Base-by-base conservation (phyloP, 2,113 vertebrate species). In the Orycteropus afer region DNA sequence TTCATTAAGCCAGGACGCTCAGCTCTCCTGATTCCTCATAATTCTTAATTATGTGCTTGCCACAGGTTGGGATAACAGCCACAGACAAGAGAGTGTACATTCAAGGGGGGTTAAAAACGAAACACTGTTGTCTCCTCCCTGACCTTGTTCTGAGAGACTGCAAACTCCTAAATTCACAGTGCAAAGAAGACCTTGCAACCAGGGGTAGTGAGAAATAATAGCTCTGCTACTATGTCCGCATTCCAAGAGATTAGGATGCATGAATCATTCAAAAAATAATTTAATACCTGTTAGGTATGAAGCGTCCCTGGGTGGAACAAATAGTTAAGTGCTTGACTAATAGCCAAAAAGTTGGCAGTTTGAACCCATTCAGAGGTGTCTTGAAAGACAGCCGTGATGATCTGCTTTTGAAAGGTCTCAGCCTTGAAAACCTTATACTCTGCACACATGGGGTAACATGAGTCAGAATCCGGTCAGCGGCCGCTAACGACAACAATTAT, bases 11-110 rank as follows among this genome's bases (percentile, higher is more conserved):
- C 45, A 51, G 78, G 45, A 51, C 49, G 2, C 69, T 67, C 84
- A 77, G 91, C 51, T 76, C 22, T 67, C 76, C 27, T 15, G 57
- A 78, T 76, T 87, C 76, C 71, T 94, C 91, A 34, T 89, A 91
- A 96, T 77, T 97, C 71, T 90, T 71, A 89, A 59, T 79, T 53
- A 59, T 14, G 51, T 81, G 71, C 81, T 91, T 92, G 53, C 84
- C 57, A 11, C 78, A 37, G 12, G 76, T 79, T 73, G 91, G 25
- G 13, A 40, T 91, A 53, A 89, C 51, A 90, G 79, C 8, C 69
- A 23, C 18, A 87, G 93, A 73, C 59, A 82, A 77, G 59, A 69
- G n/a, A 45, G 42, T 79, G 42, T 29, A 55, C 25, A 15, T 65
- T 65, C 47, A 59, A 37, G 57, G 3, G 15, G 77, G 93, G 59